Evolutionary conservation across 2,113 vertebrate genomes (phyloP).

Genomic region (Sorex fumeus): DNA sequence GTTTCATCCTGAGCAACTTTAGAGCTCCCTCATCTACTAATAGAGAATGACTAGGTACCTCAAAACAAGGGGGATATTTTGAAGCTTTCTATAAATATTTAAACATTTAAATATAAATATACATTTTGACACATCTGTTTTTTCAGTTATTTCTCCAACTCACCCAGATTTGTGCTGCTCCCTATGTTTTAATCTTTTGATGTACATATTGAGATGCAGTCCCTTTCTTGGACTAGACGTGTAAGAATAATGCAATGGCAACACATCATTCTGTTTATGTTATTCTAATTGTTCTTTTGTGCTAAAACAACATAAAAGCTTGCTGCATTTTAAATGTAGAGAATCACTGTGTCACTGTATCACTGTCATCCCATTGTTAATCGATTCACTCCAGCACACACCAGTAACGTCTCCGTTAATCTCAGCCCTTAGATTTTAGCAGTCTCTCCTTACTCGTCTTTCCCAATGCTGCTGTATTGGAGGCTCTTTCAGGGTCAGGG

Average conservation of each 20-base stretch:
- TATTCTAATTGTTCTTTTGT: conserved; percentile 1
- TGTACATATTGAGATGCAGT: background rate
- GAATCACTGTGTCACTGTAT: too few relatives aligned
- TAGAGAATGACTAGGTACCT: background rate
- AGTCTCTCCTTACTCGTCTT: too few relatives aligned
- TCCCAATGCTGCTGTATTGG: too few relatives aligned
- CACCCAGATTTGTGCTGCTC: background rate
- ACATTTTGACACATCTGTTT: background rate
- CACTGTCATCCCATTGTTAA: too few relatives aligned
- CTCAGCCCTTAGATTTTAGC: too few relatives aligned
- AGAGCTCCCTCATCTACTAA: background rate
- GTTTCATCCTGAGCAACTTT: too few relatives aligned
- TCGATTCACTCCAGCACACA: too few relatives aligned
- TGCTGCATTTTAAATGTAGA: background rate
- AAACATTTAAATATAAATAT: conserved; percentile 17
- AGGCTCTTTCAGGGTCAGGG: too few relatives aligned
- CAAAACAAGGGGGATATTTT: background rate
- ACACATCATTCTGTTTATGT: background rate
- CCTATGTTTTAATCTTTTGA: conserved; percentile 17
- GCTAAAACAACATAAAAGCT: conserved; percentile 6
- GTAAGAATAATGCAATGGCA: conserved; percentile 8
- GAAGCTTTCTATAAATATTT: background rate
- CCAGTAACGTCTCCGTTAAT: too few relatives aligned
- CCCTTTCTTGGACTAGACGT: background rate
- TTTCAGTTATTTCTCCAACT: conserved; percentile 14